Evolutionary conservation across 1,140 invertebrate genomes (phyloP).

Genomic region (Ridgeia piscesae): DNA sequence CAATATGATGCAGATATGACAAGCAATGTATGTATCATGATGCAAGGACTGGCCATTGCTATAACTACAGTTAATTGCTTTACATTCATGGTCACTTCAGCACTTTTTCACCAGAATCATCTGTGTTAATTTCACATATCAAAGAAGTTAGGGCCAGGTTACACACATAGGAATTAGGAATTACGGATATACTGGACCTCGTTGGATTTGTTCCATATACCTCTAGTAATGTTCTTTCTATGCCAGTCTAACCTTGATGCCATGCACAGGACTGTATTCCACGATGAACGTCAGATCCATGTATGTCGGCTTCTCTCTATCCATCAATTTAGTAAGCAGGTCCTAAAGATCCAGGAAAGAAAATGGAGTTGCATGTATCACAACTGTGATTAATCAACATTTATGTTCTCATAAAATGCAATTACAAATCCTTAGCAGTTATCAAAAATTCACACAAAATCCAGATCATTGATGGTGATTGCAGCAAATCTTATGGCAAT

Average conservation of each 20-base stretch:
- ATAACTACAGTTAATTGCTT: too few relatives aligned
- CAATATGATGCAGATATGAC: neutral
- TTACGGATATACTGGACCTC: neutral
- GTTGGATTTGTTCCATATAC: neutral
- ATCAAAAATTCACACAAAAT: too few relatives aligned
- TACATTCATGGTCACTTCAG: too few relatives aligned
- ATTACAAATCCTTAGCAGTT: too few relatives aligned
- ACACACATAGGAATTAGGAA: neutral
- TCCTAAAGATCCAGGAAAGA: neutral
- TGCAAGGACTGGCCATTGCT: too few relatives aligned
- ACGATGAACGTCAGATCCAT: constrained; percentile 14
- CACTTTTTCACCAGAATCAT: neutral
- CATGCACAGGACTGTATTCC: constrained; percentile 13
- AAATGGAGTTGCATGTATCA: neutral
- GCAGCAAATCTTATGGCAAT: too few relatives aligned
- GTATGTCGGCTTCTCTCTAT: neutral
- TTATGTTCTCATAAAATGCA: too few relatives aligned
- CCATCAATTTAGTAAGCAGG: constrained; percentile 10
- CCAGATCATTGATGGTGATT: too few relatives aligned
- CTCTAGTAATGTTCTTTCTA: neutral
- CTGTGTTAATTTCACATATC: neutral
- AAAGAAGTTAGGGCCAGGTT: neutral
- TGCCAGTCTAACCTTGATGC: constrained; percentile 12
- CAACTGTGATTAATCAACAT: neutral
- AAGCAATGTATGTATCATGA: neutral